A percentile compares a stretch with the other conserved stretches of the same genome.
These are phyloP conservation scores for Aphis gossypii DNA, from an alignment of 1,140 invertebrate genomes.

Conservation along the genomic window DNA sequence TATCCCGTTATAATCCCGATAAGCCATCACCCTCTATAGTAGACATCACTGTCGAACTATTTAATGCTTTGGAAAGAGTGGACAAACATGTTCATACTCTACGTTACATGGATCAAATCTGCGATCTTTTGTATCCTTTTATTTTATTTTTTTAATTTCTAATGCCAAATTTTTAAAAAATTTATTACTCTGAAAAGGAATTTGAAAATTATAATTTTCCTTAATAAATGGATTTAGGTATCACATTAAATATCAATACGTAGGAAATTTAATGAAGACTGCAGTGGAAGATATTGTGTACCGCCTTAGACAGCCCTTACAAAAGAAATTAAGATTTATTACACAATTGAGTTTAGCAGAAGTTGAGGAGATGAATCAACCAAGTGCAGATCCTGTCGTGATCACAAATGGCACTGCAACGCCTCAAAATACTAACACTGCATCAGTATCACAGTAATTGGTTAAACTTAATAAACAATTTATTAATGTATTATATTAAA, in stretches of 20 bases:
- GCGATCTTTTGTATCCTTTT: conserved; percentile 90
- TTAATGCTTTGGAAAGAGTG: conserved; percentile 88
- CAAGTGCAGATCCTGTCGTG: neutral
- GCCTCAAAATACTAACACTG: conserved; percentile 25
- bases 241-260: conserved; percentile 96
- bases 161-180: no score
- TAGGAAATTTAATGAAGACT: conserved; percentile 91
- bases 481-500: neutral
- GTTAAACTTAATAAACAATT: neutral
- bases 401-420: neutral
- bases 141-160: conserved; percentile 18
- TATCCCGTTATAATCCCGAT: conserved; percentile 83
- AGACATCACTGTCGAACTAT: conserved; percentile 87
- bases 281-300: conserved; percentile 90
- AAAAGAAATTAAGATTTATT: conserved; percentile 89
- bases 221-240: conserved; percentile 68
- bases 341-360: conserved; percentile 87
- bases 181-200: neutral
- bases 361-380: conserved; percentile 66
- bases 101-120: conserved; percentile 89
- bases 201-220: conserved; percentile 62
- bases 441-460: conserved; percentile 15
- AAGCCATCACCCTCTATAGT: conserved; percentile 76
- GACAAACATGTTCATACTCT: conserved; percentile 80
- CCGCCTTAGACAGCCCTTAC: conserved; percentile 83